Evolutionary conservation across 2,888 invertebrate genomes (phyloP), one percentile per base, ranked within the genome.

Genomic region (Lycia hirtaria): DNA sequence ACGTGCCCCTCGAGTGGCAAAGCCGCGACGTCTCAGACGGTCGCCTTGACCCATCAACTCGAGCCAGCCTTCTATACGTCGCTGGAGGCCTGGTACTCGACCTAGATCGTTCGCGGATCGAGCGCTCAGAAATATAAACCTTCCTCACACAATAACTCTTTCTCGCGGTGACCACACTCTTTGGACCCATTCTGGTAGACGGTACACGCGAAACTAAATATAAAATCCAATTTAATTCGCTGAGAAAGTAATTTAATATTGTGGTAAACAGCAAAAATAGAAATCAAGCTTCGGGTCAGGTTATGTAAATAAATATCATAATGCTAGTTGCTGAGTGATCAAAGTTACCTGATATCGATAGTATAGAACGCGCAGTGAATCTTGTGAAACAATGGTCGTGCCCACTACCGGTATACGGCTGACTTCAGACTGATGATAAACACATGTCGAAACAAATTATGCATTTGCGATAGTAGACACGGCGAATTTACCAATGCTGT

Each of bases 31-130:
- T 62, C 71, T 73, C 77, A 77, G 76, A 81, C 40, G 4, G 45
- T 81, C 79, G 80, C 83, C 85, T 85, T 85, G 88, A 87, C 88
- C 85, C 80, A 79, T 80, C 81, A 83, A 80, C 83, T 80, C 73
- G 75, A 73, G 73, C 66, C 67, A 75, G 74, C 79, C 81, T 82
- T 83, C 83, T 78, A 75, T 74, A 70, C 69, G 72, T 72, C 72
- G 19, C 5, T 84, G 76, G 64, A 63, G 68, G 72, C 83, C 87
- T 84, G 76, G 80, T 85, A 78, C 72, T 73, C 53, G 67, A 61
- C 60, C 63, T 45, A 56, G 44, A 58, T 62, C 56, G 48, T 32
- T 47, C 59, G 49, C 14, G 54, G 45, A 57, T 60, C 47, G 55
- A 61, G 26, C 62, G 53, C 38, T 49, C 48, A 28, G 48, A 60